Evolutionary conservation across 2,113 vertebrate species (phyloP).

Genomic region (Oxyura jamaicensis): DNA sequence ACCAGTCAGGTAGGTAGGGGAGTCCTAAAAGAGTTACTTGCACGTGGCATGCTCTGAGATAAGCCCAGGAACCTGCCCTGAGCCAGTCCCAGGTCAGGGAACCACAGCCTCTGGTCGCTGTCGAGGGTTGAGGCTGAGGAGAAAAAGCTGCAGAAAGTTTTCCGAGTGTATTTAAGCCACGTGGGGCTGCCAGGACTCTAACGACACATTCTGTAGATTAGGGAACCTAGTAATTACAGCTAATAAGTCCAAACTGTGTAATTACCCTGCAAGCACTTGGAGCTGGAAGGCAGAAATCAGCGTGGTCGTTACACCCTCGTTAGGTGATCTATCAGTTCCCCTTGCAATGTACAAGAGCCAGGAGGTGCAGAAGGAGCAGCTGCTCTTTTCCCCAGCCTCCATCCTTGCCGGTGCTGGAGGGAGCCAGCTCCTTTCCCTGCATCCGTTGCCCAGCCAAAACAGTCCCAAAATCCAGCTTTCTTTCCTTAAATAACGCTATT

Average conservation of each 20-base stretch:
- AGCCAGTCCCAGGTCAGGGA: background rate
- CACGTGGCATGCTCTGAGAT: background rate
- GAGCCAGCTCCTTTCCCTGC: background rate
- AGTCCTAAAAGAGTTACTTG: background rate
- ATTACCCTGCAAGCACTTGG: slow-evolving; percentile 24
- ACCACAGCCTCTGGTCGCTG: background rate
- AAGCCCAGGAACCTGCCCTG: background rate
- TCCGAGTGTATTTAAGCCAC: background rate
- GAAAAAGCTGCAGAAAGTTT: background rate
- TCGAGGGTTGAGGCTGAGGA: background rate
- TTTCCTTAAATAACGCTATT: background rate
- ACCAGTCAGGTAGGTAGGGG: background rate
- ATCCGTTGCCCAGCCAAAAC: background rate
- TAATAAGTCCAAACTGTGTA: slow-evolving; percentile 39
- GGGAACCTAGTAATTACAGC: slow-evolving; percentile 47
- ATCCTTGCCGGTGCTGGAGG: accelerated
- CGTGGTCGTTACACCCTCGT: background rate
- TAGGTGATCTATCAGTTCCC: background rate
- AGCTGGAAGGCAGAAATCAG: background rate
- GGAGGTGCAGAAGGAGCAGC: background rate
- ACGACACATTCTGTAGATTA: background rate
- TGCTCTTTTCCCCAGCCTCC: background rate
- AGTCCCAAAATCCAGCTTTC: background rate
- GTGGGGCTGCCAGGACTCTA: background rate
- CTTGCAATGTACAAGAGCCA: accelerated